Percentiles rank a stretch among this genome's conserved stretches.
Evolutionary conservation across 2,888 invertebrate genomes (phyloP).

Genomic region (Fissipunctia ypsillon): DNA sequence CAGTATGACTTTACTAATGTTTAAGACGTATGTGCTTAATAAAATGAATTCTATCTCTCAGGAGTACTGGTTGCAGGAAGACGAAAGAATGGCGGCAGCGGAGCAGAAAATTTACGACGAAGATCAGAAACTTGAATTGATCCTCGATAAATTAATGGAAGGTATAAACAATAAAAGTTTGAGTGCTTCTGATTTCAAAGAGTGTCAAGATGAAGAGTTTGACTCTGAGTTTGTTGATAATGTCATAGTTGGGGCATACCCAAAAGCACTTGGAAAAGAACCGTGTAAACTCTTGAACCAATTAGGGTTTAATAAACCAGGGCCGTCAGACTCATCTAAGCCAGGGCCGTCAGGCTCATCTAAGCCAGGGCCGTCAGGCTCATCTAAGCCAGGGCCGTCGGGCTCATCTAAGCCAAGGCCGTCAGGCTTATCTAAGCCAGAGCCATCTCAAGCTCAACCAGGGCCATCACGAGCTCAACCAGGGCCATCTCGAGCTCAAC

Average conservation of each 20-base stretch:
- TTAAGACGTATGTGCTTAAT: neutral
- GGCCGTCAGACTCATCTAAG: no score
- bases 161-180: slow-evolving; percentile 16
- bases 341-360: neutral
- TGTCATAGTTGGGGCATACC: slow-evolving; percentile 2
- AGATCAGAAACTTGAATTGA: slow-evolving; percentile 63
- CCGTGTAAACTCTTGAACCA: no score
- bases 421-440: neutral
- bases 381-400: neutral
- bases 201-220: slow-evolving; percentile 19
- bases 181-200: slow-evolving; percentile 20
- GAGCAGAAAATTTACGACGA: slow-evolving; percentile 41
- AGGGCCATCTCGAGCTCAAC: no score
- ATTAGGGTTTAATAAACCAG: neutral
- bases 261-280: neutral
- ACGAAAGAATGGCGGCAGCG: slow-evolving; percentile 13
- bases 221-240: slow-evolving; percentile 28
- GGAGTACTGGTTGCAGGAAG: slow-evolving; percentile 50
- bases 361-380: neutral
- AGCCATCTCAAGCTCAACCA: neutral
- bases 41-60: slow-evolving; percentile 57
- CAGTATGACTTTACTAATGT: neutral
- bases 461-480: no score
- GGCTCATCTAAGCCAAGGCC: neutral
- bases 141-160: slow-evolving; percentile 57